These are phyloP conservation scores for Ferdinandea cuprea DNA, from an alignment of 2,888 invertebrate genomes.

Conservation along the genomic window DNA sequence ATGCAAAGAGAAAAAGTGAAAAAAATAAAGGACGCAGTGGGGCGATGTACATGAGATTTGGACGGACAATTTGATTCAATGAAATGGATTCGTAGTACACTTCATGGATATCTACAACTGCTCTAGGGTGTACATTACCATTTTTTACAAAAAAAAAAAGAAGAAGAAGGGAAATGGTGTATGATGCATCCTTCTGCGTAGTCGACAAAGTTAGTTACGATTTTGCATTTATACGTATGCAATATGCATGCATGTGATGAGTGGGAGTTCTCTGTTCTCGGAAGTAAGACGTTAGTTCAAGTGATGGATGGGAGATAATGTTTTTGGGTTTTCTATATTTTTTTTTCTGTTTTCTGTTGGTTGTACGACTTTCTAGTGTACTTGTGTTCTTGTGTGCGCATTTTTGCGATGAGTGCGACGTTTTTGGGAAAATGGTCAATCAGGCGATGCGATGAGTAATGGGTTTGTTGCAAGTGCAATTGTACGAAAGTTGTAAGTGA, in stretches of 20 bases:
- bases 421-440: conserved; percentile 41
- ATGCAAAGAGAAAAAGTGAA: conserved; percentile 42
- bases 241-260: conserved; percentile 25
- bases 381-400: neutral
- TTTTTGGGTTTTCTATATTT: too few species aligned
- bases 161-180: conserved; percentile 56
- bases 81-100: conserved; percentile 43
- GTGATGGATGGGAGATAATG: conserved; percentile 47
- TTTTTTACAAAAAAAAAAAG: conserved; percentile 8
- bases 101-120: conserved; percentile 18
- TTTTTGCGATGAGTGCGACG: neutral
- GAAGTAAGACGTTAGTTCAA: conserved; percentile 60
- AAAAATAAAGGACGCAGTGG: conserved; percentile 26
- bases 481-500: conserved; percentile 26
- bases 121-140: conserved; percentile 8
- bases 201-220: conserved; percentile 8
- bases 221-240: neutral
- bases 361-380: neutral
- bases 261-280: conserved; percentile 39
- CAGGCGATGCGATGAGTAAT: conserved; percentile 49
- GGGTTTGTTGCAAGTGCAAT: conserved; percentile 27
- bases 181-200: conserved; percentile 48
- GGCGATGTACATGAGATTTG: conserved; percentile 28
- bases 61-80: conserved; percentile 63
- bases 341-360: neutral